phyloP scores from a whole-genome alignment of 2,113 vertebrate species.

The Ploceus nigricollis region DNA sequence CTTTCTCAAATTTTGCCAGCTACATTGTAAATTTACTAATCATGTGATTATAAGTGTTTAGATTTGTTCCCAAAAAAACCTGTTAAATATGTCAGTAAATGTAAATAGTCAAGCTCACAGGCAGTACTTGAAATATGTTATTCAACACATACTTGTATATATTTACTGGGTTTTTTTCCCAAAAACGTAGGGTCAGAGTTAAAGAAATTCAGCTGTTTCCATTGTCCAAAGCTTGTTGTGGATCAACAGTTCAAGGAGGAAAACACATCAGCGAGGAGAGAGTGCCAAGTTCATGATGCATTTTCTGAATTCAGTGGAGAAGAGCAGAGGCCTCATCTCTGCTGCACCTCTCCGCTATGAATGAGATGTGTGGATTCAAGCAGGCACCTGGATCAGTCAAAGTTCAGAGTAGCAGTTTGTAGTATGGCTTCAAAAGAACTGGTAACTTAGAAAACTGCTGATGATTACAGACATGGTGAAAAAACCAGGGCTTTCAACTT shows the following conservation, averaged over 20 bases:
- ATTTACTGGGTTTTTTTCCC: background rate
- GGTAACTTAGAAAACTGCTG: background rate
- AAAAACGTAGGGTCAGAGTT: background rate
- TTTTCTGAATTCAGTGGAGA: background rate
- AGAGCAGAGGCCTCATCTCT: background rate
- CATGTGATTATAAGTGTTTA: background rate
- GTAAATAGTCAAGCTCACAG: background rate
- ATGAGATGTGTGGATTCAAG: background rate
- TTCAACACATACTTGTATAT: background rate
- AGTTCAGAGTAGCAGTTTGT: background rate
- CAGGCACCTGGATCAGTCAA: background rate
- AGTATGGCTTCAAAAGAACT: background rate
- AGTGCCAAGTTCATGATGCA: rapidly evolving
- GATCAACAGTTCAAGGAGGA: background rate
- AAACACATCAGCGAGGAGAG: background rate
- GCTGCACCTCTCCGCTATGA: background rate
- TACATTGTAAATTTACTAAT: background rate
- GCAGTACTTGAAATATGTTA: background rate
- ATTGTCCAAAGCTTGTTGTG: background rate
- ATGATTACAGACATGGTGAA: background rate
- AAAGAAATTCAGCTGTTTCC: background rate
- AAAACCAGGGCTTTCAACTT: background rate
- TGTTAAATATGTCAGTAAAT: background rate
- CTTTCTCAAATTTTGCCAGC: background rate
- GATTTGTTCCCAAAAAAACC: background rate